phyloP scores from a whole-genome alignment of 1,140 invertebrate genomes.

The Nasonia vitripennis region DNA sequence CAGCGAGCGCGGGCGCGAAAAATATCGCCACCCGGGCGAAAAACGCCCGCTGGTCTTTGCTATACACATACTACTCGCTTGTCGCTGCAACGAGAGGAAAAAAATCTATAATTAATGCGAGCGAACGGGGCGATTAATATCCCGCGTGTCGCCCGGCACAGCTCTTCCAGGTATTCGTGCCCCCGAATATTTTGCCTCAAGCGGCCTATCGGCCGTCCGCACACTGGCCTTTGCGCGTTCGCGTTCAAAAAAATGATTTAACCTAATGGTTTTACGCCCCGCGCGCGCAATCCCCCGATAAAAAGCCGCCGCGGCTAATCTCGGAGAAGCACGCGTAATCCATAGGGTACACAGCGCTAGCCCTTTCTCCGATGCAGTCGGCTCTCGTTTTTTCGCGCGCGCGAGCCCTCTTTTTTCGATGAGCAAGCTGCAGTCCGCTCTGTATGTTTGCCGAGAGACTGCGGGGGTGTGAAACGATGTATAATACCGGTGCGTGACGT shows the following conservation, averaged over 20 bases:
- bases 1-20: neutral
- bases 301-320: slow-evolving; percentile 72
- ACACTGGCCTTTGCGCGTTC: slow-evolving; percentile 57
- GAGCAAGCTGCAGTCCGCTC: slow-evolving; percentile 64
- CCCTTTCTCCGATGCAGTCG: slow-evolving; percentile 45
- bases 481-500: neutral
- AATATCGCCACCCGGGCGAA: neutral
- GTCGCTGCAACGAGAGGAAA: slow-evolving; percentile 4
- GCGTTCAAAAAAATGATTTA: slow-evolving; percentile 74
- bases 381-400: neutral
- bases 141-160: slow-evolving; percentile 31
- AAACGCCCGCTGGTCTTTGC: slow-evolving; percentile 41
- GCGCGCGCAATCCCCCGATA: slow-evolving; percentile 74
- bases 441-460: slow-evolving; percentile 12
- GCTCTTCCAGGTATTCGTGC: slow-evolving; percentile 54
- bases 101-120: slow-evolving; percentile 46
- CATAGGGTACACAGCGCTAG: slow-evolving; percentile 33
- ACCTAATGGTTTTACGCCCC: slow-evolving; percentile 73
- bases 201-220: slow-evolving; percentile 59
- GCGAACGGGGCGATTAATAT: slow-evolving; percentile 56
- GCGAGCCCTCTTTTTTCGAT: slow-evolving; percentile 58
- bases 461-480: neutral
- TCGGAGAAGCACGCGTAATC: slow-evolving; percentile 70
- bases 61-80: neutral
- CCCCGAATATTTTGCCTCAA: slow-evolving; percentile 59